phyloP scores from a whole-genome alignment of 2,888 invertebrate species.

The Phalera bucephala region DNA sequence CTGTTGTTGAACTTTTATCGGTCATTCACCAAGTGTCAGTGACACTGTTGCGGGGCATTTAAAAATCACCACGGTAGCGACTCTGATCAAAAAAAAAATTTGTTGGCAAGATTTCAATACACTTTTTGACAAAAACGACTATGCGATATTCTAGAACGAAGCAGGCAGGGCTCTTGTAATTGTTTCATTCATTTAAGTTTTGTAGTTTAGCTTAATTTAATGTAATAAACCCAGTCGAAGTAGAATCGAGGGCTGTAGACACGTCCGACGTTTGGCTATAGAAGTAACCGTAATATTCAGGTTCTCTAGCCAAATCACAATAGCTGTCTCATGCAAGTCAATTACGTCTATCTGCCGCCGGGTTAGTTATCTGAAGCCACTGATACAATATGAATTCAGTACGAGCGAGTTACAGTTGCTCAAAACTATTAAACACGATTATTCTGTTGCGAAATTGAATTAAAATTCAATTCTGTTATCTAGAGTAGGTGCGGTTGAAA shows the following conservation, averaged over 20 bases:
- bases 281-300: constrained; percentile 37
- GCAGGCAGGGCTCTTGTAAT: constrained; percentile 42
- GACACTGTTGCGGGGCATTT: constrained; percentile 28
- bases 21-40: constrained; percentile 50
- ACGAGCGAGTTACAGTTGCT: constrained; percentile 58
- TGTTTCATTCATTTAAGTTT: constrained; percentile 8
- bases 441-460: constrained; percentile 58
- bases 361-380: constrained; percentile 67
- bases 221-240: background rate
- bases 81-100: constrained; percentile 39
- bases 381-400: constrained; percentile 69
- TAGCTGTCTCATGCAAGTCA: constrained; percentile 75
- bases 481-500: constrained; percentile 29
- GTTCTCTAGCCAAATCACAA: constrained; percentile 65
- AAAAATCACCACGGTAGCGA: constrained; percentile 36
- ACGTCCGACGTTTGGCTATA: constrained; percentile 24
- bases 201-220: background rate
- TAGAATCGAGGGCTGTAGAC: constrained; percentile 4
- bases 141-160: constrained; percentile 47
- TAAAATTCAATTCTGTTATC: constrained; percentile 59
- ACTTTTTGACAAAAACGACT: constrained; percentile 32
- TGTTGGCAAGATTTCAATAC: constrained; percentile 62
- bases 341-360: constrained; percentile 76
- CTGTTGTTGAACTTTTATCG: constrained; percentile 53
- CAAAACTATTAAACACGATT: constrained; percentile 64